These are phyloP conservation scores for Brachyalestes nurse DNA, from an alignment of 2,797 vertebrate genomes.

Conservation along the genomic window DNA sequence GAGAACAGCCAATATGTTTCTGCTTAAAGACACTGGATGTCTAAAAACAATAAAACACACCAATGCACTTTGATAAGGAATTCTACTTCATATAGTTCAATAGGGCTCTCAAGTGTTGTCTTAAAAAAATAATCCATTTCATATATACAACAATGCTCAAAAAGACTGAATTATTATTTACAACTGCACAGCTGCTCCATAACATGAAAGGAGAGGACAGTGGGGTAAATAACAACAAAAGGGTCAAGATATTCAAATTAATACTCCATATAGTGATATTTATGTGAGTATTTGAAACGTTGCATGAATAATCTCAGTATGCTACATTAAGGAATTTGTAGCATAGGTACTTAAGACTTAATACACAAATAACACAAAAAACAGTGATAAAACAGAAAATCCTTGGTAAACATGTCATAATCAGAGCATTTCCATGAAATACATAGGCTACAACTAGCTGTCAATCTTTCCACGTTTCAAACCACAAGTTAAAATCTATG, in stretches of 20 bases:
- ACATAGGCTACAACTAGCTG: not conserved
- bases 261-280: not conserved
- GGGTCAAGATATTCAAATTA: slow-evolving; percentile 1
- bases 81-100: slow-evolving; percentile 48
- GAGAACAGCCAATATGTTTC: slow-evolving; percentile 18
- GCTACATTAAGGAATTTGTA: slow-evolving; percentile 12
- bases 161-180: slow-evolving; percentile 61
- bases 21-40: not conserved
- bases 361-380: not conserved
- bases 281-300: not conserved
- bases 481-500: slow-evolving; percentile 12
- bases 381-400: not conserved
- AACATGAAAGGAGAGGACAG: slow-evolving; percentile 6
- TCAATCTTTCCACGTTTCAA: not conserved
- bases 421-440: not conserved
- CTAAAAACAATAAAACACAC: slow-evolving; percentile 49
- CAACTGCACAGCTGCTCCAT: slow-evolving; percentile 47
- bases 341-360: not conserved
- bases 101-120: slow-evolving; percentile 69
- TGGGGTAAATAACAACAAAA: not conserved
- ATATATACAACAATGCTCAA: slow-evolving; percentile 72
- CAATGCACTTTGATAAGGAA: slow-evolving; percentile 55
- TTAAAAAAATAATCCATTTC: slow-evolving; percentile 82
- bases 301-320: slow-evolving; percentile 4
- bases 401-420: not conserved